These are phyloP conservation scores for Sepiola atlantica DNA, from an alignment of 2,888 invertebrate genomes.

Conservation along the genomic window DNA sequence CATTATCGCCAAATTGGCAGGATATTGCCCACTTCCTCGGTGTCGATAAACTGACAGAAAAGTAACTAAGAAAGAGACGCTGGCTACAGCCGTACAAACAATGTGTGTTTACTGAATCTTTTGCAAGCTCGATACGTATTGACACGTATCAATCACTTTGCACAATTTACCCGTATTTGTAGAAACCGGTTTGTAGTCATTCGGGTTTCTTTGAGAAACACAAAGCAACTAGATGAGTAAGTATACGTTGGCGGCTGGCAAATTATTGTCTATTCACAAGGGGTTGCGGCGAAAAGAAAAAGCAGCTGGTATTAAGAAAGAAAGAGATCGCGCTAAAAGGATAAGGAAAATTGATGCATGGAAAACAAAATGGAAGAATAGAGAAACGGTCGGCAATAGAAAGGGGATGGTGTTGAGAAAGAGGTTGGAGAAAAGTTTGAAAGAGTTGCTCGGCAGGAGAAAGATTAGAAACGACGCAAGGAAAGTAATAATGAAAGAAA, in stretches of 20 bases:
- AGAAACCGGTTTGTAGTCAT: background rate
- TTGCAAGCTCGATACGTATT: constrained; percentile 9
- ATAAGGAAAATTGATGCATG: background rate
- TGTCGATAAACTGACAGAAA: constrained; percentile 22
- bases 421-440: background rate
- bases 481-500: background rate
- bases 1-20: constrained; percentile 19
- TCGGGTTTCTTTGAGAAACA: background rate
- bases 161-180: constrained; percentile 6
- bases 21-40: constrained; percentile 32
- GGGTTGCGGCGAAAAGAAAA: background rate
- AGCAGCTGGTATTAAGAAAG: background rate
- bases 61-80: background rate
- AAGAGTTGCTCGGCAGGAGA: background rate
- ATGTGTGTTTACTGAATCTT: constrained; percentile 12
- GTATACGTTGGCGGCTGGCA: constrained; percentile 32
- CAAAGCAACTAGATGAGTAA: constrained; percentile 4
- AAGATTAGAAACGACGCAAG: background rate
- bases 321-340: background rate
- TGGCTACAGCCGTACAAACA: background rate
- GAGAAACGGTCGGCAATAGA: background rate
- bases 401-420: background rate
- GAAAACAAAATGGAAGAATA: background rate
- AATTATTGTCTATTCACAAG: constrained; percentile 1
- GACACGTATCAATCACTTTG: constrained; percentile 32